A percentile compares a stretch with the other conserved stretches of the same genome.
Evolutionary conservation across 2,888 invertebrate genomes (phyloP).

Genomic region (Chaitophorus viminalis): DNA sequence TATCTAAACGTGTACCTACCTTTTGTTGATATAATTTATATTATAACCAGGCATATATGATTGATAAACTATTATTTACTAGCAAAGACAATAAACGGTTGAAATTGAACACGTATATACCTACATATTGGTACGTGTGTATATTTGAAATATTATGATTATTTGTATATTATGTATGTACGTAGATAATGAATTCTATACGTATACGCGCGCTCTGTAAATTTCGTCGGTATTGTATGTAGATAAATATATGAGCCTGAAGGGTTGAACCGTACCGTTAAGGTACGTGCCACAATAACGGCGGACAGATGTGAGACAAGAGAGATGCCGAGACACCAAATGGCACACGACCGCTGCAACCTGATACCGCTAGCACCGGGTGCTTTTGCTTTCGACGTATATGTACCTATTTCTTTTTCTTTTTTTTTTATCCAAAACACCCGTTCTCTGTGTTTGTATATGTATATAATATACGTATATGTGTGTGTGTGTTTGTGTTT

Average conservation of each 20-base stretch:
- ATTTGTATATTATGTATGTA: constrained; percentile 42
- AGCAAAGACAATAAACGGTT: neutral
- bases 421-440: constrained; percentile 57
- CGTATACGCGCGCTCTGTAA: constrained; percentile 25
- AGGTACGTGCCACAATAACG: constrained; percentile 61
- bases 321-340: constrained; percentile 62
- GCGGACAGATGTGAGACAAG: constrained; percentile 61
- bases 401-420: constrained; percentile 18
- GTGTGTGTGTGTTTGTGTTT: neutral
- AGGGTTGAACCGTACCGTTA: constrained; percentile 62
- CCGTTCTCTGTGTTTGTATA: constrained; percentile 35
- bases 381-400: constrained; percentile 57
- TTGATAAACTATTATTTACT: neutral
- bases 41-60: too few relatives aligned
- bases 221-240: constrained; percentile 32
- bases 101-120: constrained; percentile 13
- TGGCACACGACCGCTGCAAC: constrained; percentile 62
- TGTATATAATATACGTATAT: neutral
- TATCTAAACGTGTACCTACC: too few relatives aligned
- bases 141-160: constrained; percentile 13
- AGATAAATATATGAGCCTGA: constrained; percentile 16
- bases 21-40: too few relatives aligned
- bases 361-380: constrained; percentile 59
- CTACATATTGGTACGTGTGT: neutral
- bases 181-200: constrained; percentile 42